Percentiles rank a stretch among this genome's conserved stretches.
Conservation (phyloP, 2,888 invertebrate genomes). For the Dolichopus griseipennis region DNA sequence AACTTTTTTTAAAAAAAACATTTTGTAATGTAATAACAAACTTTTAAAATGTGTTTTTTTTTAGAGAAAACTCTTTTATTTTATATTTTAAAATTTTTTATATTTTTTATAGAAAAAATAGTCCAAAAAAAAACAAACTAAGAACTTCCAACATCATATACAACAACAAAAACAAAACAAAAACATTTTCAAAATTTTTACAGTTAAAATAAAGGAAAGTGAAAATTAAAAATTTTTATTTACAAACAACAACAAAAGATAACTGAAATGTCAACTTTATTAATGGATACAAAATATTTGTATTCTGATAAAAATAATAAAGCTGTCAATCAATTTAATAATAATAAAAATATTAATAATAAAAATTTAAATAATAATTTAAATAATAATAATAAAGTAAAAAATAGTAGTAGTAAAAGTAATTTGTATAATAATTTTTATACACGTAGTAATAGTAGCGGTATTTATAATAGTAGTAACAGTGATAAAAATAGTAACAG, state of each 20-base stretch:
- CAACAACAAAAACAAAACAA: no score
- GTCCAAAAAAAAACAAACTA: no score
- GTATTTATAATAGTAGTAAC: background rate
- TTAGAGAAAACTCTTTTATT: no score
- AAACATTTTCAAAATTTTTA: background rate
- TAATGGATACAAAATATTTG: slow-evolving; percentile 2
- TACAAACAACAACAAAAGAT: no score
- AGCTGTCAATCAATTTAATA: background rate
- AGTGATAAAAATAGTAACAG: background rate
- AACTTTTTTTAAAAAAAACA: no score
- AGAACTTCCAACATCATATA: no score
- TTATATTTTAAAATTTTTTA: no score
- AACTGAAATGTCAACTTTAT: slow-evolving; percentile 7
- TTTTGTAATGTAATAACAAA: no score
- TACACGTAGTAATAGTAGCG: background rate
- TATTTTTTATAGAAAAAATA: no score
- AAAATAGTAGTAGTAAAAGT: slow-evolving; percentile 17
- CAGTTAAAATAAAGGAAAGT: background rate
- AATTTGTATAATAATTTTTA: background rate
- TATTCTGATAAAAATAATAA: background rate
- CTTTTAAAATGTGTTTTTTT: no score
- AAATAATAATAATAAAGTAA: slow-evolving; percentile 45
- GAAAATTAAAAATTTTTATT: background rate
- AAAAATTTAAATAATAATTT: slow-evolving; percentile 41
- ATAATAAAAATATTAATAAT: slow-evolving; percentile 24